Evolutionary conservation across 92 coral and sea anemone species (phyloP).

Genomic region (Heliopora coerulea): DNA sequence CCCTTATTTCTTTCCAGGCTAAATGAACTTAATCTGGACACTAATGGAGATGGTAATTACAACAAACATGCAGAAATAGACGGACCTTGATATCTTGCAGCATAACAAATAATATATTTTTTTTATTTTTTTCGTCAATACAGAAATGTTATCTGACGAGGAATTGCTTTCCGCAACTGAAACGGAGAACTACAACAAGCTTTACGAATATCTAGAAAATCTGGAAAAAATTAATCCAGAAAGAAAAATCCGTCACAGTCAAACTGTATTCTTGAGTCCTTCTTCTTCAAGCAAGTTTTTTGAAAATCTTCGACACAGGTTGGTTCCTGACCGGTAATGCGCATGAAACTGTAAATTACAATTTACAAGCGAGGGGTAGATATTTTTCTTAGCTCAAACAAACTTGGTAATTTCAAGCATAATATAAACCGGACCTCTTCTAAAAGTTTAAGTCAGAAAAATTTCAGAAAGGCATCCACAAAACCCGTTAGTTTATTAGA

Average conservation of each 20-base stretch:
- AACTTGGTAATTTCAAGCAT: too few relatives aligned
- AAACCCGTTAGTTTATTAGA: too few relatives aligned
- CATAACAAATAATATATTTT: too few relatives aligned
- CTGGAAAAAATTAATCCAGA: conserved; percentile 10
- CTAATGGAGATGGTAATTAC: conserved; percentile 16
- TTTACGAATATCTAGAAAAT: conserved; percentile 29
- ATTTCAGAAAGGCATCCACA: too few relatives aligned
- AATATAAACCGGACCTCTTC: too few relatives aligned
- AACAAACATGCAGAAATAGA: neutral
- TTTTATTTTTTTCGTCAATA: neutral
- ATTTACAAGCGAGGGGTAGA: too few relatives aligned
- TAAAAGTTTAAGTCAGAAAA: too few relatives aligned
- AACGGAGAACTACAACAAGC: conserved; percentile 21
- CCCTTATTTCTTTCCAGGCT: conserved; percentile 14
- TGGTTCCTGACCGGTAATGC: neutral
- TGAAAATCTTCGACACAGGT: conserved; percentile 32
- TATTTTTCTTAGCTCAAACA: too few relatives aligned
- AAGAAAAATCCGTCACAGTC: conserved; percentile 32
- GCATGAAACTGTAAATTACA: too few relatives aligned
- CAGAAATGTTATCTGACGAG: neutral
- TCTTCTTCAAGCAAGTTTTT: neutral
- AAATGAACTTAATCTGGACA: conserved; percentile 3
- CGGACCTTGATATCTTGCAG: too few relatives aligned
- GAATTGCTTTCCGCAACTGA: neutral
- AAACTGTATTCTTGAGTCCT: conserved; percentile 21